Conservation (phyloP, 2,888 invertebrate genomes). For the Ethmia dodecea region DNA sequence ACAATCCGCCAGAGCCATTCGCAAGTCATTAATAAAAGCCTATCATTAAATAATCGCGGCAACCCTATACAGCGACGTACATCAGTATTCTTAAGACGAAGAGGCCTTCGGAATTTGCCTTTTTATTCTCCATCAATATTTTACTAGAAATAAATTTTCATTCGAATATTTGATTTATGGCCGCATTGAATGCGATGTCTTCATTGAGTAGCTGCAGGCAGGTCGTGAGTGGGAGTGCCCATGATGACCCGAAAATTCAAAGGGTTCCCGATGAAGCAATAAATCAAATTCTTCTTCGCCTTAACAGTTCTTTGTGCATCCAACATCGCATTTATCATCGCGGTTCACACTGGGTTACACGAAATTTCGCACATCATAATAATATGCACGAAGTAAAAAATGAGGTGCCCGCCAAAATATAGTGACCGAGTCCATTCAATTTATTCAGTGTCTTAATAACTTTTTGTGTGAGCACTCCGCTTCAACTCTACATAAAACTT, state of each 20-base stretch:
- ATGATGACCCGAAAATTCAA: conserved; percentile 57
- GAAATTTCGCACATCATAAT: too few relatives aligned
- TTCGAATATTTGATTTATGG: conserved; percentile 53
- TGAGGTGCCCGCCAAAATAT: too few relatives aligned
- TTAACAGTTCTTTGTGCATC: conserved; percentile 48
- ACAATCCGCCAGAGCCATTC: too few relatives aligned
- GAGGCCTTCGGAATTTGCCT: conserved; percentile 14
- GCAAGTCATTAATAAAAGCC: conserved; percentile 3
- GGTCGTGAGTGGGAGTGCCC: conserved; percentile 67
- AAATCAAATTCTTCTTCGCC: conserved; percentile 63
- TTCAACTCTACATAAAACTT: too few relatives aligned
- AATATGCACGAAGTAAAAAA: too few relatives aligned
- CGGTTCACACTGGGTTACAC: too few relatives aligned
- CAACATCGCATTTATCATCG: conserved; percentile 49
- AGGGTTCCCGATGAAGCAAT: conserved; percentile 59
- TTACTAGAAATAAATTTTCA: conserved; percentile 45
- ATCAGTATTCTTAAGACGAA: conserved; percentile 10
- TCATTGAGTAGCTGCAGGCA: conserved; percentile 63
- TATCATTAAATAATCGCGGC: conserved; percentile 1
- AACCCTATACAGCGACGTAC: conserved; percentile 7
- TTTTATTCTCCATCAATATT: conserved; percentile 33
- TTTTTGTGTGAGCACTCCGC: too few relatives aligned
- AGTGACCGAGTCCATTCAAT: too few relatives aligned
- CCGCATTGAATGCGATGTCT: conserved; percentile 61
- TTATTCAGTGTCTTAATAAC: too few relatives aligned